Base-by-base conservation (phyloP, 2,113 vertebrate species). In the Tauraco erythrolophus region DNA sequence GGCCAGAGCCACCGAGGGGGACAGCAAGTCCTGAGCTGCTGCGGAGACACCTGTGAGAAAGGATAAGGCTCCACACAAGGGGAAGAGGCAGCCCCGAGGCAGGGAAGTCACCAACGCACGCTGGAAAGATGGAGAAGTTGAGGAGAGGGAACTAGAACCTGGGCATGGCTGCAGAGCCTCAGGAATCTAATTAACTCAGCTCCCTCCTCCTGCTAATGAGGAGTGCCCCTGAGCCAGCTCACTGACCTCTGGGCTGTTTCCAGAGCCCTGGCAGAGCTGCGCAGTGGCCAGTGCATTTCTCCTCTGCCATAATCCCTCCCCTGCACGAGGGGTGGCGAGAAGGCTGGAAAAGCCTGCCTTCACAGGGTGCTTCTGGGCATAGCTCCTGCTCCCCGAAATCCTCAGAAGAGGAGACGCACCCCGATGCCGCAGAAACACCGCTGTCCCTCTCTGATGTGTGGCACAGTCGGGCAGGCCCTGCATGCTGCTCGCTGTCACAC, bases 401-500 rank as follows among this genome's bases (percentile, higher is more conserved):
- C n/a, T 75, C 2, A 2, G 75, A 50, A 48, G 41, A 39, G 43
- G 48, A 62, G 10, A 22, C 3, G 1, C 7, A 7, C 27, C 31
- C 5, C 0, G 0, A 3, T 5, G 8, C 22, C 58, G 58, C 54
- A 77, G 25, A 71, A 41, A 18, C 16, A 6, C 2, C 1, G 51
- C 53, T 64, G 35, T 46, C 28, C 39, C 24, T 50, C 39, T 61
- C 27, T 0, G 5, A 71, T 3, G 0, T 0, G 0, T 16, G 57
- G 19, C 2, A 3, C 48, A 8, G 50, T 17, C 61, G 14, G 39
- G 56, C 61, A 11, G 39, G 56, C n/a, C 41, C 28, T 23, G 4
- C 2, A 5, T 0, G 0, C 41, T 35, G 46, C 37, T 82, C 6
- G 0, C 25, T 70, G 41, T 78, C 56, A 33, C 37, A 33, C 16